These are phyloP conservation scores for Amphibalanus amphitrite DNA, from an alignment of 1,140 invertebrate genomes.

Conservation along the genomic window DNA sequence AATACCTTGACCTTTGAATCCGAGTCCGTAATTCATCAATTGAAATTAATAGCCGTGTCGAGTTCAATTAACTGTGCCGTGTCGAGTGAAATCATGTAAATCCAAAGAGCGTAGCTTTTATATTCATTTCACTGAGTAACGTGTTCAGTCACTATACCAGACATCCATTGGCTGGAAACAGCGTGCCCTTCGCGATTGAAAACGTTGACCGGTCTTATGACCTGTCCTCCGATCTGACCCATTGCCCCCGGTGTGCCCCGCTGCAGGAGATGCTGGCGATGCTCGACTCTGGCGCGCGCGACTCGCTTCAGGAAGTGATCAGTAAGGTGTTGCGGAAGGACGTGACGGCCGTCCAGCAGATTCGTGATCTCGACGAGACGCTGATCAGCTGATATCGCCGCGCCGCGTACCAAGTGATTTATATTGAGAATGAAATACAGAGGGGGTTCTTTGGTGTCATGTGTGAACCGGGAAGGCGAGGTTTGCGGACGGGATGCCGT, in stretches of 20 bases:
- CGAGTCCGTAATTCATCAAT: no score
- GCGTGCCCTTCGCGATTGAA: no score
- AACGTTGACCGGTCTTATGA: background rate
- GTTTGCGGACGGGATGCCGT: no score
- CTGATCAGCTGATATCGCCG: background rate
- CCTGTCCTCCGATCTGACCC: background rate
- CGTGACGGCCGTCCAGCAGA: background rate
- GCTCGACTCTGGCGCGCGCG: constrained; percentile 68
- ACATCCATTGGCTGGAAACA: background rate
- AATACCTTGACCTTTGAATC: no score
- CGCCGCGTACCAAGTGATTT: no score
- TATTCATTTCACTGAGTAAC: background rate
- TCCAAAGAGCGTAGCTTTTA: background rate
- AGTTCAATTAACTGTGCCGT: background rate
- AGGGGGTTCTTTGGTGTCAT: no score
- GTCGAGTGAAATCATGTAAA: background rate
- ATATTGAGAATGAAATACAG: no score
- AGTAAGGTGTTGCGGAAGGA: constrained; percentile 45
- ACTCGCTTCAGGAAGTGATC: constrained; percentile 72
- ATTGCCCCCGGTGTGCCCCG: background rate
- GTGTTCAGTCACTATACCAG: background rate
- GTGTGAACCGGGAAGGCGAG: no score
- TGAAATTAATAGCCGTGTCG: background rate
- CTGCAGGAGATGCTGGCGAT: constrained; percentile 50
- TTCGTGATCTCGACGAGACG: background rate